Percentiles rank a stretch among this genome's conserved stretches.
phyloP scores from a whole-genome alignment of 2,113 vertebrate genomes.

The Podiceps cristatus region DNA sequence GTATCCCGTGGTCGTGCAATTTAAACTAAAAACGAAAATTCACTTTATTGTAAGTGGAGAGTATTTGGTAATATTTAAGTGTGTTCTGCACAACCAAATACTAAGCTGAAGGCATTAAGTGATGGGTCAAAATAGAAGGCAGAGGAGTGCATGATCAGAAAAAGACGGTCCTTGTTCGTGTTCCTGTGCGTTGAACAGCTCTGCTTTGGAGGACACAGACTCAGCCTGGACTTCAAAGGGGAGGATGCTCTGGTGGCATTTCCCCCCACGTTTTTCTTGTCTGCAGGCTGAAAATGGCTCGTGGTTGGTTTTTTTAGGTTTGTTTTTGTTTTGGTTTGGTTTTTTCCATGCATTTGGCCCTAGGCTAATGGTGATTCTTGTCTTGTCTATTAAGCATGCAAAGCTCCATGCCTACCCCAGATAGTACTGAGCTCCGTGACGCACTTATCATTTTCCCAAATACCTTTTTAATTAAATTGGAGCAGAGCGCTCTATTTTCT shows the following conservation, averaged over 20 bases:
- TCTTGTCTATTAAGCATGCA: neutral
- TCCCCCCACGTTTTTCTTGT: neutral
- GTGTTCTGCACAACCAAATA: neutral
- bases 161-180: accelerated
- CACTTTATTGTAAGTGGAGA: neutral
- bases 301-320: neutral
- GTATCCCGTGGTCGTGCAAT: neutral
- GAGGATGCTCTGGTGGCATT: neutral
- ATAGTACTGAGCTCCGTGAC: neutral
- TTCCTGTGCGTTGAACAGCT: neutral
- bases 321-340: neutral
- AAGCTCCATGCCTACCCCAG: neutral
- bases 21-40: neutral
- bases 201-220: neutral
- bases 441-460: constrained; percentile 19
- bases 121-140: neutral
- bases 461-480: constrained; percentile 39
- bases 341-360: neutral
- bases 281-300: neutral
- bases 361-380: neutral
- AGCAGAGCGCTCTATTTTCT: neutral
- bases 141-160: neutral
- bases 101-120: neutral
- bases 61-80: neutral
- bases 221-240: neutral